Percentiles rank a stretch among this genome's conserved stretches.
Evolutionary conservation across 2,888 invertebrate species (phyloP).

Genomic region (Acholoe squamosa): DNA sequence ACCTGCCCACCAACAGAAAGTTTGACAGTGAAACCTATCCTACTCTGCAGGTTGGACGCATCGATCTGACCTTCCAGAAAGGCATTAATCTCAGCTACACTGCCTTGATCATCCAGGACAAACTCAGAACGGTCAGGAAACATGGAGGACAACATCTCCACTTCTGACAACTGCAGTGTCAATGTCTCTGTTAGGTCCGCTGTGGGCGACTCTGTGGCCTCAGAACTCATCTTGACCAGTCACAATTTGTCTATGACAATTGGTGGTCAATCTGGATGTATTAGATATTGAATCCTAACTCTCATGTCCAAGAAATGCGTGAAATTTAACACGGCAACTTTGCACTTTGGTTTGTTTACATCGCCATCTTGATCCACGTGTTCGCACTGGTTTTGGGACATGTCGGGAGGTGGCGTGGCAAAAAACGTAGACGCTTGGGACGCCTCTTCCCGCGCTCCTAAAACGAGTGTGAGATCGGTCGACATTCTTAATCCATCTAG

Average conservation of each 20-base stretch:
- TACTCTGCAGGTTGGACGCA: slow-evolving; percentile 73
- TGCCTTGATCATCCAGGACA: slow-evolving; percentile 83
- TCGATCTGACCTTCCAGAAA: slow-evolving; percentile 74
- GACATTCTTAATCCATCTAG: no score
- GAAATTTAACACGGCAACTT: neutral
- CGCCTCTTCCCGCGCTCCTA: no score
- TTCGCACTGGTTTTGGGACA: neutral
- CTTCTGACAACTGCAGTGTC: slow-evolving; percentile 85
- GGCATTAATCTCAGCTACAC: slow-evolving; percentile 71
- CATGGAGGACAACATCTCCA: slow-evolving; percentile 92
- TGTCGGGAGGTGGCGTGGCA: no score
- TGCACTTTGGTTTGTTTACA: neutral
- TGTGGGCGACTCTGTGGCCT: neutral
- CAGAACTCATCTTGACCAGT: slow-evolving; percentile 12
- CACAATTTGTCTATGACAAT: neutral
- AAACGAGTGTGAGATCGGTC: no score
- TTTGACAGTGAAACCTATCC: slow-evolving; percentile 79
- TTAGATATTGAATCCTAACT: neutral
- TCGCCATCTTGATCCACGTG: slow-evolving; percentile 27
- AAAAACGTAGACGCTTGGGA: no score
- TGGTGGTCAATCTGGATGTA: neutral
- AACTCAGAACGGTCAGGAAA: slow-evolving; percentile 91
- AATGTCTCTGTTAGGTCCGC: slow-evolving; percentile 49
- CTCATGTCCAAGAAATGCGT: neutral
- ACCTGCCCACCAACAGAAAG: slow-evolving; percentile 84